A percentile compares a stretch with the other conserved stretches of the same genome.
Conservation (phyloP, 92 coral and sea anemone species). For the Parazoanthus darwini region DNA sequence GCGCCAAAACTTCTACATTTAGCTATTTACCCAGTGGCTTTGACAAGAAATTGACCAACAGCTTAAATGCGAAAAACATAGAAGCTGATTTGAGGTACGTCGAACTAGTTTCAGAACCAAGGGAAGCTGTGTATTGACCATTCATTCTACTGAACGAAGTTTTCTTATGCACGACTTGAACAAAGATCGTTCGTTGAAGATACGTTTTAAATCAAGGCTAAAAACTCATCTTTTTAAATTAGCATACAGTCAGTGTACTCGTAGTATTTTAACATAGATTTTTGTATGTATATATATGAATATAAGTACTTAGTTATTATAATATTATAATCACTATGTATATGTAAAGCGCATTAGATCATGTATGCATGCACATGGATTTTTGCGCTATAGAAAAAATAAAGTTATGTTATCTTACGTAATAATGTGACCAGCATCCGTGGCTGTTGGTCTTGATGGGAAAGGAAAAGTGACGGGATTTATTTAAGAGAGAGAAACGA, state of each 20-base stretch:
- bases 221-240: too few relatives aligned
- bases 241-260: too few relatives aligned
- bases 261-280: too few relatives aligned
- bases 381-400: too few relatives aligned
- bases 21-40: not conserved
- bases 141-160: not conserved
- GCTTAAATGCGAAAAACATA: not conserved
- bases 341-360: too few relatives aligned
- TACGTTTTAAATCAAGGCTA: not conserved
- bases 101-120: not conserved
- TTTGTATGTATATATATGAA: too few relatives aligned
- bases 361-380: too few relatives aligned
- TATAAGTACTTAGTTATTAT: too few relatives aligned
- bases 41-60: not conserved
- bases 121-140: not conserved
- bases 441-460: not conserved
- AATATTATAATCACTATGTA: too few relatives aligned
- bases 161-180: not conserved
- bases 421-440: not conserved
- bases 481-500: not conserved
- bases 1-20: not conserved
- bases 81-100: slow-evolving; percentile 1
- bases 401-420: too few relatives aligned
- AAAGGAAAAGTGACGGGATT: not conserved
- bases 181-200: not conserved